These are phyloP conservation scores for Pluvialis apricaria DNA, from an alignment of 2,113 vertebrate genomes.

Conservation along the genomic window DNA sequence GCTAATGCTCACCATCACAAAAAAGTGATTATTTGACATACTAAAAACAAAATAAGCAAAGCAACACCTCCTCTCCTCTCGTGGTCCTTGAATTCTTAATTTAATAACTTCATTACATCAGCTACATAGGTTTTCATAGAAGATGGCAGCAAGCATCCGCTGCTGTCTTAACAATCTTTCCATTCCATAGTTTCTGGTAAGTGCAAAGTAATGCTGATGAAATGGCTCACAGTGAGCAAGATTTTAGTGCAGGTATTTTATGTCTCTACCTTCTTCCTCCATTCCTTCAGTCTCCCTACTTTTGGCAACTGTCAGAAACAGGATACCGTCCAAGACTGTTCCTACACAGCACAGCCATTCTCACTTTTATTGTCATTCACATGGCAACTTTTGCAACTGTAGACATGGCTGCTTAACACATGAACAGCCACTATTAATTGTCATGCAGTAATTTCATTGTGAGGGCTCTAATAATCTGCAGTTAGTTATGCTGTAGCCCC, in stretches of 20 bases:
- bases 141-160: neutral
- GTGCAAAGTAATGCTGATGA: neutral
- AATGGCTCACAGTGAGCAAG: rapidly evolving
- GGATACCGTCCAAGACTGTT: neutral
- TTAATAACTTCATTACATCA: neutral
- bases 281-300: neutral
- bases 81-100: neutral
- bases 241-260: neutral
- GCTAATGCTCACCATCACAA: neutral
- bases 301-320: neutral
- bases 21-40: neutral
- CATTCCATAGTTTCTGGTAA: neutral
- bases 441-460: neutral
- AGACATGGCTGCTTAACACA: rapidly evolving
- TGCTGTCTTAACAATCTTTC: neutral
- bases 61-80: neutral
- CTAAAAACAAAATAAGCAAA: neutral
- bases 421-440: neutral
- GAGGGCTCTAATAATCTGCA: neutral
- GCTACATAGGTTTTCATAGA: neutral
- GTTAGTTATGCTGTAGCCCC: neutral
- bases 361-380: neutral
- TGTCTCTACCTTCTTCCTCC: neutral
- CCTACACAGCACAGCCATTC: neutral
- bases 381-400: neutral